phyloP scores from a whole-genome alignment of 2,113 vertebrate genomes.

The Todiramphus chloris region DNA sequence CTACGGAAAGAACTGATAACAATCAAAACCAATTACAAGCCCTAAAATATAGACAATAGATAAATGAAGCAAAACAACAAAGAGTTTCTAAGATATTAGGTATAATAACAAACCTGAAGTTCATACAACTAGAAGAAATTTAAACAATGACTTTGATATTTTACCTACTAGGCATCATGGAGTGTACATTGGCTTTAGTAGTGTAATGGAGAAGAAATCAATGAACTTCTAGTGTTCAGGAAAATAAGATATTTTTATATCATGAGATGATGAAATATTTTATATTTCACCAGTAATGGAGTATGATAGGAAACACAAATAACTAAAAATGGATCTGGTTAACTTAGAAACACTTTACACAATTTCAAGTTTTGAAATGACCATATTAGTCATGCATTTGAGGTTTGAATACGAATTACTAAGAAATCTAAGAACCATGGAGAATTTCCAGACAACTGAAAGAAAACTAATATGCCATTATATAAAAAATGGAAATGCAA shows the following conservation, averaged over 20 bases:
- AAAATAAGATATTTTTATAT: not conserved
- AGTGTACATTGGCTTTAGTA: not conserved
- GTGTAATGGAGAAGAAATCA: not conserved
- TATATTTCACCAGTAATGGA: not conserved
- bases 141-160: not conserved
- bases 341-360: not conserved
- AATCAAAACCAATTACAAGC: not conserved
- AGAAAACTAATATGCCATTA: not conserved
- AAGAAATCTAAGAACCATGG: not conserved
- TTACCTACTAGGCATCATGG: not conserved
- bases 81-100: not conserved
- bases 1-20: not conserved
- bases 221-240: not conserved
- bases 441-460: not conserved
- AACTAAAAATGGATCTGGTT: not conserved
- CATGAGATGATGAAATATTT: not conserved
- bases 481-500: not conserved
- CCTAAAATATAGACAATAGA: not conserved
- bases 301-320: not conserved
- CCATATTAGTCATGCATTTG: not conserved
- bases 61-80: not conserved
- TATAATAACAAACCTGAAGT: not conserved
- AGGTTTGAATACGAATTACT: not conserved
- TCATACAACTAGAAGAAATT: not conserved
- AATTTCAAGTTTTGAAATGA: not conserved